Conservation (phyloP, 2,888 invertebrate genomes). For the Eurois occulta region DNA sequence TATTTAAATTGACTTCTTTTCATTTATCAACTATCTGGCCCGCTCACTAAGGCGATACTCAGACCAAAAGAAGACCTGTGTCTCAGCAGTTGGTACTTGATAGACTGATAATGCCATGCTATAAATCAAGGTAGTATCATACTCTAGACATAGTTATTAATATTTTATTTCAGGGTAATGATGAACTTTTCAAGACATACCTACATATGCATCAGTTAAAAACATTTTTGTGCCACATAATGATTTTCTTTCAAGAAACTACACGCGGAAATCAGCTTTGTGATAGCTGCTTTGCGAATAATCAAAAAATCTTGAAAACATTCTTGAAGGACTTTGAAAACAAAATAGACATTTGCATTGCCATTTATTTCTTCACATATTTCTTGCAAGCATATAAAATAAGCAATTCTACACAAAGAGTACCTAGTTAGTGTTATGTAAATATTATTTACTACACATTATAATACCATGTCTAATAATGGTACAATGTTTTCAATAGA, state of each 20-base stretch:
- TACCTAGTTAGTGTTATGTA: conserved; percentile 26
- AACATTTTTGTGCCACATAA: background rate
- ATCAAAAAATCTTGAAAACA: background rate
- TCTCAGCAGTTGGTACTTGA: background rate
- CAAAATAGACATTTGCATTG: background rate
- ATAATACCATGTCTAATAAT: conserved; percentile 46
- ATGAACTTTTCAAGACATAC: background rate
- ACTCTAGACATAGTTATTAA: background rate
- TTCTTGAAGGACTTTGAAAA: conserved; percentile 12
- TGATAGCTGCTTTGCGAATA: background rate
- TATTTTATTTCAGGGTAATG: background rate
- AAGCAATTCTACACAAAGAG: conserved; percentile 3
- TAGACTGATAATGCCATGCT: background rate
- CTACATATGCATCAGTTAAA: background rate
- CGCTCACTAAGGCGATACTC: background rate
- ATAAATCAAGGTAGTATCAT: background rate
- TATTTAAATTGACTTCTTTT: background rate
- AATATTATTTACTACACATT: conserved; percentile 34
- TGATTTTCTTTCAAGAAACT: background rate
- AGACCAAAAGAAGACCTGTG: background rate
- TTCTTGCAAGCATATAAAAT: conserved; percentile 10
- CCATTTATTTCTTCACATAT: background rate
- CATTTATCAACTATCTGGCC: background rate
- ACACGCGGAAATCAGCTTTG: background rate
- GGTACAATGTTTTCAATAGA: conserved; percentile 48